Evolutionary conservation across 2,888 invertebrate genomes (phyloP), one percentile per base, ranked within the genome.

Genomic region (Rhabditophanes sp.): DNA sequence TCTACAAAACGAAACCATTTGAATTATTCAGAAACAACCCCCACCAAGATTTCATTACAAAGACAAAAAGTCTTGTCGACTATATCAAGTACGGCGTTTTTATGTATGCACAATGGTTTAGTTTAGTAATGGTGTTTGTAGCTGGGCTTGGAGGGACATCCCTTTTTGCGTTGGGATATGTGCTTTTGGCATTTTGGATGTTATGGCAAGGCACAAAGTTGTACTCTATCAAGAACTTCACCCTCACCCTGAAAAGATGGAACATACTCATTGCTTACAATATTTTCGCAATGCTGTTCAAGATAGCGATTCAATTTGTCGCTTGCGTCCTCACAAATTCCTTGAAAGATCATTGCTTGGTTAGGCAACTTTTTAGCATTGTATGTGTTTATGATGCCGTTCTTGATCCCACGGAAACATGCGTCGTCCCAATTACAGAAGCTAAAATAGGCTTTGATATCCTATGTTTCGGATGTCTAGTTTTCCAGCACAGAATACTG

Each of bases 141-240:
- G 84, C 93, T 16, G 96, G 93, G 42, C 84, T 88, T 1, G 82
- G 83, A 59, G 75, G 87, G 32, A 81, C 85, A 15, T 88, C 84
- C 65, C 69, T 96, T 20, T 84, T 93, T 70, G 88, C 90, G 0
- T 32, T 48, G 68, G 90, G 93, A 17, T 96, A 96, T 67, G 75
- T 99, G 12, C 76, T 88, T 34, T 83, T 87, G 3, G 83, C 90
- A 0, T 93, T 96, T 68, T 75, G 84, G 51, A 90, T 96, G 69
- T 74, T 96, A 22, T 99, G 96, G 96, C 84, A 84, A 69, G 96
- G 96, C 21, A 84, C 87, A 24, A 90, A 93, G 64, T 80, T 93
- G 65, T 88, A 90, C 66, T 72, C 90, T 32, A 75, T 82, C 51
- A 85, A 88, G n/a, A n/a, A n/a, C n/a, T n/a, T n/a, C n/a, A n/a